These are phyloP conservation scores for Tyria jacobaeae DNA, from an alignment of 2,888 invertebrate genomes.

Conservation along the genomic window DNA sequence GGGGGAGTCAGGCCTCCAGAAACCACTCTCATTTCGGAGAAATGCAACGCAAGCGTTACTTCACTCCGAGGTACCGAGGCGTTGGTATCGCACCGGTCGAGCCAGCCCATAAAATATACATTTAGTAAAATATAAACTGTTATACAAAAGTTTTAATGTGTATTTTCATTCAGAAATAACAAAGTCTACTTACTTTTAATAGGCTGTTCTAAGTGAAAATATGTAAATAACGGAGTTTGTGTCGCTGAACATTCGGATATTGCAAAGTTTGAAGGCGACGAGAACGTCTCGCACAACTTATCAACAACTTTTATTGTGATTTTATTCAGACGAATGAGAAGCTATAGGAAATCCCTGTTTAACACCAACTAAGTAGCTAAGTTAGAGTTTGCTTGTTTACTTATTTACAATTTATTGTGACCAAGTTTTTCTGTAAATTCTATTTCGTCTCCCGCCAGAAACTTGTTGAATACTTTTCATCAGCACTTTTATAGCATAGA, in stretches of 20 bases:
- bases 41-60: no score
- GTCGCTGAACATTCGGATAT: conserved; percentile 57
- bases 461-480: neutral
- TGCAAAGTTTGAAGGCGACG: conserved; percentile 53
- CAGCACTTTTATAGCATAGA: neutral
- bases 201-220: conserved; percentile 49
- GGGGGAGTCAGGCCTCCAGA: no score
- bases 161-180: conserved; percentile 7
- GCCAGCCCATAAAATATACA: no score
- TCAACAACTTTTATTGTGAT: conserved; percentile 59
- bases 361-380: conserved; percentile 37
- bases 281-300: conserved; percentile 25
- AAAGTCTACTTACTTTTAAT: conserved; percentile 34
- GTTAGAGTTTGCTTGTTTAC: conserved; percentile 31
- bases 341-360: conserved; percentile 40
- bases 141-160: conserved; percentile 9
- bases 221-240: conserved; percentile 55
- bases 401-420: conserved; percentile 20
- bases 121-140: conserved; percentile 1
- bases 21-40: no score
- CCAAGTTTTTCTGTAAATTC: conserved; percentile 4
- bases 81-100: no score
- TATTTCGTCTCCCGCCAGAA: neutral
- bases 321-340: conserved; percentile 46
- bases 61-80: no score